A percentile compares a stretch with the other conserved stretches of the same genome.
Evolutionary conservation across 2,797 vertebrate species (phyloP).

Genomic region (Aselliscus stoliczkanus): DNA sequence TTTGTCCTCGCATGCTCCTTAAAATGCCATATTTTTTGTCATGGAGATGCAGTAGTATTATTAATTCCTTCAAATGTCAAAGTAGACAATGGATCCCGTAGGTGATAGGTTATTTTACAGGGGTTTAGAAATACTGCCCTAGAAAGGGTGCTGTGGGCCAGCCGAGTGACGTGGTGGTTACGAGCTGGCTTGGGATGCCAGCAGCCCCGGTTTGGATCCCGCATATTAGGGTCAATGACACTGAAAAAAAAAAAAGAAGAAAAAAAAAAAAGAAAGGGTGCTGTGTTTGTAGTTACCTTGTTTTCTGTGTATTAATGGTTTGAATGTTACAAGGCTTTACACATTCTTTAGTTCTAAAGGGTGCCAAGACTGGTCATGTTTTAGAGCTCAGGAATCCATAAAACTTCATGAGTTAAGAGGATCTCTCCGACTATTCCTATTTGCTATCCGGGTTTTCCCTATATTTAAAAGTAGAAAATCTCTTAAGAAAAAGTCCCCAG

Average conservation of each 20-base stretch:
- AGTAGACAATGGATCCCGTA: background rate
- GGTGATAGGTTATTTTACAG: background rate
- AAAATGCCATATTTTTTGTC: background rate
- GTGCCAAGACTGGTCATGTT: background rate
- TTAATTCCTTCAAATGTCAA: conserved; percentile 23
- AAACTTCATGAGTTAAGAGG: background rate
- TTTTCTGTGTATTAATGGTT: background rate
- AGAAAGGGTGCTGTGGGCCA: background rate
- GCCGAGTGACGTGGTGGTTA: too few species aligned
- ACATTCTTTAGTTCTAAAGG: conserved; percentile 1
- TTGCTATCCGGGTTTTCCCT: background rate
- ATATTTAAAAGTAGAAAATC: background rate
- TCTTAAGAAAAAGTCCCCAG: background rate
- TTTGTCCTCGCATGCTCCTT: background rate
- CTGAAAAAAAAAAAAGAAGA: too few species aligned
- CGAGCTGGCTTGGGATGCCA: too few species aligned
- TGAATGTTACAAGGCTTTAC: background rate
- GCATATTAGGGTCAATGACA: too few species aligned
- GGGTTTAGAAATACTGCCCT: background rate
- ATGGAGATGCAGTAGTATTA: background rate
- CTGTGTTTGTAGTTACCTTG: background rate
- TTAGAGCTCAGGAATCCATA: background rate
- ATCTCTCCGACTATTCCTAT: background rate
- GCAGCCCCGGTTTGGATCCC: too few species aligned
- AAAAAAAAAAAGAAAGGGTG: background rate